Conservation (phyloP, 1,140 invertebrate genomes). For the Drosophila cardini region DNA sequence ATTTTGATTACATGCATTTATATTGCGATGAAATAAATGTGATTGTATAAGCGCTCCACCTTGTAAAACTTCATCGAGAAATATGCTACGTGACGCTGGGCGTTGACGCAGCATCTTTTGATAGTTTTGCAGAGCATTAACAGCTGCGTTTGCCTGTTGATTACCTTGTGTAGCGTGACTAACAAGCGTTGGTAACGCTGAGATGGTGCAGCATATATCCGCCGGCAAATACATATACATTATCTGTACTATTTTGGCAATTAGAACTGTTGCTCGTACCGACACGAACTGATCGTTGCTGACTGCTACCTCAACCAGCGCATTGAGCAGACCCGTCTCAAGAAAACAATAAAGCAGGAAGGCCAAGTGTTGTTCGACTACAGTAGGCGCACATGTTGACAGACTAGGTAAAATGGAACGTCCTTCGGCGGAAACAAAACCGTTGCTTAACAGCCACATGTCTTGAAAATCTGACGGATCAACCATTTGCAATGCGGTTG, state of each 20-base stretch:
- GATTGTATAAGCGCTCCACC: constrained; percentile 80
- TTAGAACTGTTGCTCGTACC: constrained; percentile 94
- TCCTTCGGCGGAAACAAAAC: constrained; percentile 96
- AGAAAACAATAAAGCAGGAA: constrained; percentile 94
- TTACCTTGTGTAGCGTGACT: constrained; percentile 91
- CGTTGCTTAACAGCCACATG: constrained; percentile 94
- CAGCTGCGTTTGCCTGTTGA: constrained; percentile 92
- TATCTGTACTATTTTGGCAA: constrained; percentile 94
- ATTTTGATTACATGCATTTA: constrained; percentile 67
- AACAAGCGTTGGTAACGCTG: constrained; percentile 92
- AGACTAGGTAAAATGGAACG: constrained; percentile 92
- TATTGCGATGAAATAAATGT: constrained; percentile 78
- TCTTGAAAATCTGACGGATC: constrained; percentile 93
- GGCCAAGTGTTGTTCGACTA: constrained; percentile 96
- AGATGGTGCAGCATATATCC: constrained; percentile 92
- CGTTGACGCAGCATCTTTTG: constrained; percentile 92
- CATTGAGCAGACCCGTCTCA: constrained; percentile 93
- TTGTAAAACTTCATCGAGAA: constrained; percentile 92
- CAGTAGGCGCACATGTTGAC: constrained; percentile 92
- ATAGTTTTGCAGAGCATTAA: constrained; percentile 91
- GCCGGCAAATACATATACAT: constrained; percentile 93
- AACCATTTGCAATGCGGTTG: constrained; percentile 93
- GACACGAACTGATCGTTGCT: constrained; percentile 95
- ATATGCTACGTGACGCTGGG: constrained; percentile 91
- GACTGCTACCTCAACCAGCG: constrained; percentile 95